Base-by-base conservation (phyloP, 2,113 vertebrate genomes). In the Periophthalmus modestus region DNA sequence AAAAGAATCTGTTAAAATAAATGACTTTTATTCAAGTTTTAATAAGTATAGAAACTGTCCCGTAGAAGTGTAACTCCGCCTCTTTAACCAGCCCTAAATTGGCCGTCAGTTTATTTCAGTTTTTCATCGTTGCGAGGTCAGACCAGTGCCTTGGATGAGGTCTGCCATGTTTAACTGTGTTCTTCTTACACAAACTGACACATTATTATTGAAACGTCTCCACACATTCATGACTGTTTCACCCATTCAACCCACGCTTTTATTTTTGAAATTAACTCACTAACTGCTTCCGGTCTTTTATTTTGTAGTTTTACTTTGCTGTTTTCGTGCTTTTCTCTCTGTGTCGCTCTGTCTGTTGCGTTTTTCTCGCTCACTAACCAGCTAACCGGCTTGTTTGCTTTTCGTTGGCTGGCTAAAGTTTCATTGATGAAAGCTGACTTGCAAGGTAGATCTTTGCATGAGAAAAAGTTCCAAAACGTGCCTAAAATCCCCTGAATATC, bases 371-470 rank as follows among this genome's bases (percentile, higher is more conserved):
- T 82, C 96, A 98, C 96, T 98, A 98, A 99, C 89, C 95, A 95
- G 96, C 95, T 95, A 95, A 92, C 96, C 95, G 97, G 95, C 96
- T 97, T 97, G 96, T 94, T 92, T 94, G 94, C 89, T 93, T 97
- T 95, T 97, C 94, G 96, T 97, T 94, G 90, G 96, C 96, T 94
- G 95, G 95, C 97, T 97, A 97, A 93, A 98, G 97, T 99, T 96
- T 95, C 98, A 96, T 97, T 98, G 98, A 98, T 96, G 98, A 99
- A 98, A 98, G 98, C 98, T 98, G 96, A 98, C 95, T 97, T 98
- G 97, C 95, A 99, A 99, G 98, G 98, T 99, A 99, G 95, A 97
- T 95, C 94, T 94, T 85, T 94, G 94, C 96, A 92, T 91, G 78
- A 93, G 94, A 93, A 93, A 95, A 94, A 78, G 83, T 77, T 82